Base-by-base conservation (phyloP, 1,140 invertebrate genomes). In the Temnothorax curvispinosus region DNA sequence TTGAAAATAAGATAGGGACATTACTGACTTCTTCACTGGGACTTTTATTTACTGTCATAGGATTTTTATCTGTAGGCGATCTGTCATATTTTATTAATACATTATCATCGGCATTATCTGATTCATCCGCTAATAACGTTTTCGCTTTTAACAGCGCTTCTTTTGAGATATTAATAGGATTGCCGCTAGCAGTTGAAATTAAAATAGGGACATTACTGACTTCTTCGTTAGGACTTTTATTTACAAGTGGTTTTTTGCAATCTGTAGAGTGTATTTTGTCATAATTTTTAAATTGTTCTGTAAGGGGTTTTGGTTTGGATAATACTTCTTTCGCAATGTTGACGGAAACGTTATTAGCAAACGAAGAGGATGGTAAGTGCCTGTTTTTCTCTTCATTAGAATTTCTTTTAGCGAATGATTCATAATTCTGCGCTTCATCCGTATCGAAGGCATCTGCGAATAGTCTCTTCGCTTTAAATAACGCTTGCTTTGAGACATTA, bases 151-250 rank as follows among this genome's bases (percentile, higher is more conserved):
- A 54, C 21, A 93, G 58, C 64, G 89, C 85, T 69, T 56, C 69
- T 27, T 88, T 75, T 58, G 81, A 60, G 38, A 88, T 54, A 15
- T 62, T 84, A 15, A 88, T 65, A 9, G 85, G 38, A 89, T 90
- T 88, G 44, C 94, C 95, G 78, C 88, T 88, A 21, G 94, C 94
- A 74, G 94, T 95, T n/a, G 64, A 81, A 27, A 69, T 38, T 32
- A 78, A 64, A 78, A 50, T 8, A 50, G 75, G 58, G 50, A 6
- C 27, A 21, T n/a, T 38, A 78, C 38, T 60, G 38, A 41, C 27
- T 65, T 65, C 58, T 78, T 64, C 27, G n/a, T 0, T 4, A 35
- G 11, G 15, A 50, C 27, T 64, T 65, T 78, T 65, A 78, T 64
- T 47, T 65, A 38, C 18, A 64, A 78, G 1, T 21, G 27, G 9